Base-by-base conservation (phyloP, 30 jellyfish, hydroid and myxozoan genomes). In the Aurelia coerulea region DNA sequence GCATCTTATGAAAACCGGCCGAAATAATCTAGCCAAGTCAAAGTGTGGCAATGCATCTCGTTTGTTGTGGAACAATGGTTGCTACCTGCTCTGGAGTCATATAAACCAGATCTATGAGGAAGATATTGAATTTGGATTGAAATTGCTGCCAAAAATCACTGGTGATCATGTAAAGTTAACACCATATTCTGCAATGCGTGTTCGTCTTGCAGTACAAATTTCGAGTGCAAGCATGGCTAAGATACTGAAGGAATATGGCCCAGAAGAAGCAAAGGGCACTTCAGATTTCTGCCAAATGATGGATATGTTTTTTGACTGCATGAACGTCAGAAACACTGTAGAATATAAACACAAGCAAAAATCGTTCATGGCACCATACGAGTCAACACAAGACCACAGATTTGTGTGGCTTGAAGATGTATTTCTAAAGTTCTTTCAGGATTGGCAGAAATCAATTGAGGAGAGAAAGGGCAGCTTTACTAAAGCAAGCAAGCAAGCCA, bases 231-330 rank as follows among this genome's bases (percentile, higher is more conserved):
- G 90, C 49, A 83, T 85, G 63, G 83, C 89, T 5, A 33, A 5
- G 49, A 82, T 68, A 11, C 58, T 85, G 73, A 50, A 49, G 17
- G 77, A 73, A 15, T 73, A 41, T 74, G 89, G 89, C 63, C 33
- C 74, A 12, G 72, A 33, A 12, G 78, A 59, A 50, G 94, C 82
- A 64, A 18, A 35, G 23, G 94, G 77, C 12, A 85, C 94, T 5
- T 81, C 89, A 18, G 76, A 73, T 74, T 85, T 85, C 54, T 85
- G 94, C 51, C 35, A 29, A 32, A 62, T 58, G 83, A 60, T 85
- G 86, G 89, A 85, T 34, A 42, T 14, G 65, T 85, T 85, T 53
- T 85, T 85, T 85, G 94, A 85, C 83, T 85, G 89, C 59, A 19
- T 74, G 41, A 73, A 85, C 65, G 94, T 85, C 33, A 41, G 94